Evolutionary conservation across 2,113 vertebrate species (phyloP), one percentile per base, ranked within the genome.

Genomic region (Dolichallabes microphthalmus): DNA sequence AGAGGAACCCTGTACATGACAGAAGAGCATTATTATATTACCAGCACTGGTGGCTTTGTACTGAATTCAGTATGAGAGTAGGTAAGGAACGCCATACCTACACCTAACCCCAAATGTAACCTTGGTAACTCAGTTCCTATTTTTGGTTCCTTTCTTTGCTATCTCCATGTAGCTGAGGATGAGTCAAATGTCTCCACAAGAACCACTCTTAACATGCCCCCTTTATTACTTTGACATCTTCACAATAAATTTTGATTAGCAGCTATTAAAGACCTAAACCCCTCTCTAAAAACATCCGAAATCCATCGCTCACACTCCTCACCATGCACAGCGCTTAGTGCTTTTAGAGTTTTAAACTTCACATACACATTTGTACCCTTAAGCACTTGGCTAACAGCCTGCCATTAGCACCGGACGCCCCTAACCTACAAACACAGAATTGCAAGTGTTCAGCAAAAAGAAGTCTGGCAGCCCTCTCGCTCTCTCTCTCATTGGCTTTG

Each of bases 261-360:
- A 66, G 27, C 66, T 81, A 85, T 85, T 80, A 86, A 78, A 86
- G 27, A 86, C 80, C 73, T 80, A 82, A 89, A 82, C 55, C 63
- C 39, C 50, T 81, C 76, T 77, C 74, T 66, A 76, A 79, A 71
- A 14, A 80, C 52, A 84, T 84, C 30, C 17, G 7, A 45, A 71
- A 19, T 3, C n/a, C 61, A 80, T 80, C 7, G 27, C 32, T 78
- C 69, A 20, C 73, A 68, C 60, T 68, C 39, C 8, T 17, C 60
- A 79, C 11, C 17, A 68, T 25, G 55, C 11, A 25, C 20, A 2
- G 66, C 30, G 58, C 50, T 79, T 17, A 35, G 64, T 35, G 64
- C 7, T 32, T 68, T 32, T 19, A 73, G 39, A 74, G 39, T 25
- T 74, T 50, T 74, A n/a, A 74, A 45, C 69, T 22, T 45, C 20